Base-by-base conservation (phyloP, 2,113 vertebrate species). In the Rhombomys opimus region DNA sequence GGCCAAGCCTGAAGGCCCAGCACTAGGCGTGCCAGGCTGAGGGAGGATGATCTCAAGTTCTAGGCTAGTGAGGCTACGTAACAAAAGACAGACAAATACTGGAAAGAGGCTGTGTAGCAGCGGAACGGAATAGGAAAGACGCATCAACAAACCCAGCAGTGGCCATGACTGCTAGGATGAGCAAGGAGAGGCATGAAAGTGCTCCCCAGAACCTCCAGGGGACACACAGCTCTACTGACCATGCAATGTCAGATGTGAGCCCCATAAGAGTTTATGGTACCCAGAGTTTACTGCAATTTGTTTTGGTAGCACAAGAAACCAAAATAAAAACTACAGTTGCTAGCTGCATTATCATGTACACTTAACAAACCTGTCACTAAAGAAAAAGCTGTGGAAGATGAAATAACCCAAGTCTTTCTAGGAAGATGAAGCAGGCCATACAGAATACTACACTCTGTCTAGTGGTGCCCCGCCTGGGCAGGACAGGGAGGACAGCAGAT, bases 401-500 rank as follows among this genome's bases (percentile, higher is more conserved):
- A 73, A 54, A 63, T 73, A 92, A 68, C 65, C 7, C 68, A 89
- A 72, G 67, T 75, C 50, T 84, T 57, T n/a, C 41, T 38, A 92
- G 38, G n/a, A 72, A 70, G 73, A 65, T 1, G 23, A 93, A 67
- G 1, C 52, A 63, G 25, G 27, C 0, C 1, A 68, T 30, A 52
- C 89, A 89, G 0, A 54, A 89, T 9, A 72, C 10, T 57, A 72
- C 2, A 46, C 88, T 46, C 46, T 89, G 73, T 87, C 63, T 68
- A 27, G 82, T 4, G 67, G 50, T 75, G 52, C 88, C 95, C 61
- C 67, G 87, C 41, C 38, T 87, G 96, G 91, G n/a, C 8, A 77
- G 67, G 35, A 94, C 50, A 46, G 27, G 20, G 12, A 91, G 32
- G 20, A 70, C 7, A 46, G 20, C 13, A 73, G 57, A 59, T 50